Evolutionary conservation across 2,888 invertebrate species (phyloP).

Genomic region (Drosophila prostipennis): DNA sequence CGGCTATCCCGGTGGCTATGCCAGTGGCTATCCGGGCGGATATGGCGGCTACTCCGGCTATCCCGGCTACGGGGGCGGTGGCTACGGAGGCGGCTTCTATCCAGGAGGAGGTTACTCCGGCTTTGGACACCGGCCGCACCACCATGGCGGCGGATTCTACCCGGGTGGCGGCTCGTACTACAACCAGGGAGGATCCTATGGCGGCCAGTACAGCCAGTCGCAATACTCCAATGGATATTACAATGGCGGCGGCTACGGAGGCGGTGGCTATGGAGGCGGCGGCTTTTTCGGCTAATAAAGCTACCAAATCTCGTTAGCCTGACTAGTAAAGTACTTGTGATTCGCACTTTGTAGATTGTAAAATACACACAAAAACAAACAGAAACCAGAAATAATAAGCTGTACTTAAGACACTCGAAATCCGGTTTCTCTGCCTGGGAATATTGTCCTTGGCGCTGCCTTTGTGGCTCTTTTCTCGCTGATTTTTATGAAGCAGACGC

Average conservation of each 20-base stretch:
- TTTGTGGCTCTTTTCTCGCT: conserved; percentile 24
- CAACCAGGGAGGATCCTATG: conserved; percentile 69
- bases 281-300: conserved; percentile 61
- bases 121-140: conserved; percentile 52
- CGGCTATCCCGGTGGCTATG: conserved; percentile 51
- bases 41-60: conserved; percentile 34
- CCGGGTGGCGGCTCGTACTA: conserved; percentile 62
- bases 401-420: conserved; percentile 33
- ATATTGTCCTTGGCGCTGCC: conserved; percentile 60
- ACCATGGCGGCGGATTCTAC: conserved; percentile 48
- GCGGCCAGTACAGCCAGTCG: conserved; percentile 70
- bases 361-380: conserved; percentile 22
- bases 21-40: conserved; percentile 54
- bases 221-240: conserved; percentile 72
- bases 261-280: conserved; percentile 62
- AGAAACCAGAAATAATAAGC: conserved; percentile 32
- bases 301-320: conserved; percentile 24
- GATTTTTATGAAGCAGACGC: conserved; percentile 59
- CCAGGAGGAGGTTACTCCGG: conserved; percentile 58
- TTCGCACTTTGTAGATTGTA: conserved; percentile 46
- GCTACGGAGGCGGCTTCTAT: conserved; percentile 37
- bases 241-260: conserved; percentile 64
- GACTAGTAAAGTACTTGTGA: conserved; percentile 47
- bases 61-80: conserved; percentile 49
- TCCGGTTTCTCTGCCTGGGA: conserved; percentile 60